Percentiles rank a stretch among this genome's conserved stretches.
These are phyloP conservation scores for Lochmaea capreae DNA, from an alignment of 2,888 invertebrate species.

Conservation along the genomic window DNA sequence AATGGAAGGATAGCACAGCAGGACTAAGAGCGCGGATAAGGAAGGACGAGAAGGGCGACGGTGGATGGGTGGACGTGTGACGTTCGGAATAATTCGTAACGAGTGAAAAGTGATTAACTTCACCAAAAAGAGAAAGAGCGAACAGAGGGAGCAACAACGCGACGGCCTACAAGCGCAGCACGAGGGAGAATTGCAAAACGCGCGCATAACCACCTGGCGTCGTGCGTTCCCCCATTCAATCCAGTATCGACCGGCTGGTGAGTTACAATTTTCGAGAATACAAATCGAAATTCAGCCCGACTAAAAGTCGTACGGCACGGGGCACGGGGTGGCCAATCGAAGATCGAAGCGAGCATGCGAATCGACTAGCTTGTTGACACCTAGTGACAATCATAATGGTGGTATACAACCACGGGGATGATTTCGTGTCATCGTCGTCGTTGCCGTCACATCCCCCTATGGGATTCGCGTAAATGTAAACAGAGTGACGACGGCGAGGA, in stretches of 20 bases:
- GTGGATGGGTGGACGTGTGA: neutral
- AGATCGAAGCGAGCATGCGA: conserved; percentile 59
- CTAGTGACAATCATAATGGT: conserved; percentile 50
- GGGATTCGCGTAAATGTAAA: conserved; percentile 18
- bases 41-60: neutral
- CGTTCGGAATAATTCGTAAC: neutral
- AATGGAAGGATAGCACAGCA: neutral
- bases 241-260: conserved; percentile 66
- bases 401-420: conserved; percentile 48
- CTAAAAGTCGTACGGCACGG: conserved; percentile 51
- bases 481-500: conserved; percentile 24
- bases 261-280: conserved; percentile 61
- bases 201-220: conserved; percentile 67
- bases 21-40: neutral
- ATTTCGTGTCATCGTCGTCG: conserved; percentile 43
- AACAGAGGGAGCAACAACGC: conserved; percentile 43
- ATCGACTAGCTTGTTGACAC: conserved; percentile 46
- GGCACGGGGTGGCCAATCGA: conserved; percentile 55
- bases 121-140: conserved; percentile 12
- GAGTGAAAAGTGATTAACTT: conserved; percentile 6
- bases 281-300: conserved; percentile 60
- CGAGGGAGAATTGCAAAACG: conserved; percentile 59
- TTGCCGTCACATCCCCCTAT: conserved; percentile 34
- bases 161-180: conserved; percentile 50
- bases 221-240: conserved; percentile 66